Evolutionary conservation across 2,888 invertebrate species (phyloP), one percentile per base, ranked within the genome.

Genomic region (Cheilosia grossa): DNA sequence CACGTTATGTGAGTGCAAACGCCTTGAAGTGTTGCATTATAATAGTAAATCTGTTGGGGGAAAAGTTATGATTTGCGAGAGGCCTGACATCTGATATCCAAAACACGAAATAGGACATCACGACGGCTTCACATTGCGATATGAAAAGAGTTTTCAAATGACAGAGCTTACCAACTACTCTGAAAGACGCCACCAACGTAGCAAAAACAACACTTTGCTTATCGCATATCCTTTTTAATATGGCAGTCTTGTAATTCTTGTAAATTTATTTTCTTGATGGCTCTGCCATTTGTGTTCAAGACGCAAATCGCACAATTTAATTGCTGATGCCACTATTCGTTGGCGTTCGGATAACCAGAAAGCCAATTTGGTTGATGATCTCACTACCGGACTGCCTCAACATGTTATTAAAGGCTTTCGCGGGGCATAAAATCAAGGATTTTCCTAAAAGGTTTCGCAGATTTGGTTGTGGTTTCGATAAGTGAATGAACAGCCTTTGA

Each of bases 381-480:
- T 59, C 27, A 59, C 59, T 59, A 19, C 61, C 44, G 42, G 61
- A 27, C 47, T 47, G 19, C 10, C 19, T 33, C 27, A 17, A 5
- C 27, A 6, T 30, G 4, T 61, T 42, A 44, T 13, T 40, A 9
- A 42, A 44, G 24, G n/a, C 27, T 44, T 27, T 19, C 37, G 37
- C 4, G 13, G 19, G 19, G 2, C 6, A 33, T 21, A 33, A 19
- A 47, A 30, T 27, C 47, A 30, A 33, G 27, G 27, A 63, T 33
- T 44, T 47, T 63, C 19, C 33, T 63, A 47, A 63, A 63, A 63
- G 63, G 63, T 63, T 63, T 63, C 19, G 3, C 33, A 47, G 47
- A 33, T 47, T 47, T 63, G 19, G 33, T 15, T n/a, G 30, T 30
- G 19, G 47, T 49, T 30, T 24, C 42, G 47, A 63, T 63, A 63